These are phyloP conservation scores for Syngnathus scovelli DNA, from an alignment of 2,113 vertebrate genomes.

Conservation along the genomic window DNA sequence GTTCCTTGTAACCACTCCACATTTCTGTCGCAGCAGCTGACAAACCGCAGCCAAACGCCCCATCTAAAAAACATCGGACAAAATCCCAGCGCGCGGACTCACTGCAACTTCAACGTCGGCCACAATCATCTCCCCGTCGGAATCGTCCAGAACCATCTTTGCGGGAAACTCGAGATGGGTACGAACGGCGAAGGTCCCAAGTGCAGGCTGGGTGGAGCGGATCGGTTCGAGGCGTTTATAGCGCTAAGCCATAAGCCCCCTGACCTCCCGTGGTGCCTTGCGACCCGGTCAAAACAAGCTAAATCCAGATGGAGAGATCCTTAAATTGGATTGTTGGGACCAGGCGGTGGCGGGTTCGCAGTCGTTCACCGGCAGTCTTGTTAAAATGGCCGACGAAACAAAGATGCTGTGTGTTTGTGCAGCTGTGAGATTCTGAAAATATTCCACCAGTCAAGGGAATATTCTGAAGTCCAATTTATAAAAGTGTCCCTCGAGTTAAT, in stretches of 20 bases:
- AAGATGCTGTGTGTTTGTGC: neutral
- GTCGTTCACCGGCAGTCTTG: neutral
- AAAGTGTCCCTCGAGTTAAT: neutral
- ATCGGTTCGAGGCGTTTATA: constrained; percentile 71
- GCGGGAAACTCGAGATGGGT: constrained; percentile 15
- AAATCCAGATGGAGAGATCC: constrained; percentile 76
- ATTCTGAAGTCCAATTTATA: neutral
- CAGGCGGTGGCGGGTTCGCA: constrained; percentile 34
- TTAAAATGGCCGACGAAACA: neutral
- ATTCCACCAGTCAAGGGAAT: neutral
- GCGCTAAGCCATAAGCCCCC: constrained; percentile 65
- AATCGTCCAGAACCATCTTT: constrained; percentile 82
- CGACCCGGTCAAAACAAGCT: constrained; percentile 75
- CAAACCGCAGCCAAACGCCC: neutral
- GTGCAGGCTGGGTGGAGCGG: constrained; percentile 30
- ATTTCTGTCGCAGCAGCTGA: neutral
- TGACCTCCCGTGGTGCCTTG: constrained; percentile 73
- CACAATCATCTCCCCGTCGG: constrained; percentile 75
- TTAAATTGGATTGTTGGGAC: constrained; percentile 82
- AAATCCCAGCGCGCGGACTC: constrained; percentile 59
- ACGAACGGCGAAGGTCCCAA: constrained; percentile 19
- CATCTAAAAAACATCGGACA: neutral
- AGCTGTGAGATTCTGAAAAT: neutral
- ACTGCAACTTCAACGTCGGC: constrained; percentile 77
- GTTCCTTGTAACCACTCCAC: neutral